Evolutionary conservation across 2,113 vertebrate species (phyloP).

Genomic region (Pelecanoides urinatrix): DNA sequence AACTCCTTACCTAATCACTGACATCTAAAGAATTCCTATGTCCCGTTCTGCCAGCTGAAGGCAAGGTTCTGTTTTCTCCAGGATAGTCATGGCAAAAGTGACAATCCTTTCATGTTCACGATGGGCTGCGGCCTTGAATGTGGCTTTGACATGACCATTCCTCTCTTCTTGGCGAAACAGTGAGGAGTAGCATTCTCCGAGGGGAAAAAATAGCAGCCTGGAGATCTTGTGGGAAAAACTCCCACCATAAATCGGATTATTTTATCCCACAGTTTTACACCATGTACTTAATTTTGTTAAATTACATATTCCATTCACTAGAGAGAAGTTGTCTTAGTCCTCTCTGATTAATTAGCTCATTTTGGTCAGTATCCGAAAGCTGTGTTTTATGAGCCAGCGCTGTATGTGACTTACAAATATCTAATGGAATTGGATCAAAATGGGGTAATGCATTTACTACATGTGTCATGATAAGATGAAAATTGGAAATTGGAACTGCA

Average conservation of each 20-base stretch:
- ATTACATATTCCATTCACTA: background rate
- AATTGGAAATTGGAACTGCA: background rate
- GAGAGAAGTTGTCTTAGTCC: background rate
- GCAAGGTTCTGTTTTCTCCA: background rate
- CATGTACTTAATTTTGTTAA: conserved; percentile 1
- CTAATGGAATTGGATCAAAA: conserved; percentile 29
- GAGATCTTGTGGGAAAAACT: background rate
- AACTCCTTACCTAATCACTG: background rate
- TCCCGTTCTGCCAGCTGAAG: background rate
- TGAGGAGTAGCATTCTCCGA: background rate
- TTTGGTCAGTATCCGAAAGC: conserved; percentile 30
- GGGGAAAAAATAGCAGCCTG: background rate
- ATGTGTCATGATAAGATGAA: background rate
- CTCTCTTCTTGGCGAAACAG: background rate
- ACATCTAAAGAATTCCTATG: background rate
- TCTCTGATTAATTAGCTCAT: conserved; percentile 33
- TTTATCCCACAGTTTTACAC: conserved; percentile 8
- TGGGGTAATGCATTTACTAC: background rate
- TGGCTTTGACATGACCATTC: background rate
- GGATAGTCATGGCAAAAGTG: background rate
- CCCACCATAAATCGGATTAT: background rate
- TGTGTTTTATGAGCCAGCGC: background rate
- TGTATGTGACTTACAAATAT: background rate
- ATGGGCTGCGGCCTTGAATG: background rate
- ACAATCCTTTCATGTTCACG: background rate